These are phyloP conservation scores for Heliconius erato DNA, from an alignment of 2,888 invertebrate genomes.

Conservation along the genomic window DNA sequence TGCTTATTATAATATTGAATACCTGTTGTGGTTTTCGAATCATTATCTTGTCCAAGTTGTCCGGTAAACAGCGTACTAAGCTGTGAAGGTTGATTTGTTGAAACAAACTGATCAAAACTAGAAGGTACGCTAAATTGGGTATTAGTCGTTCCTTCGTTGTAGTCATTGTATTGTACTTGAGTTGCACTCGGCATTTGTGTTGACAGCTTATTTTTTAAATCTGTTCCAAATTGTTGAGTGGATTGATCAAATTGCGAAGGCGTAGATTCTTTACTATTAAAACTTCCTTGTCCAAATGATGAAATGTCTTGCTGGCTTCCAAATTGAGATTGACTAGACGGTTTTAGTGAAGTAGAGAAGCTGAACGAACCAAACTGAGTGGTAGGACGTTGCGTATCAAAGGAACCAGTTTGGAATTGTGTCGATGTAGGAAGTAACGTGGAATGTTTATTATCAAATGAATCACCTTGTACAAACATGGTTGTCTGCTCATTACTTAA, in stretches of 20 bases:
- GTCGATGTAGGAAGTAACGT: neutral
- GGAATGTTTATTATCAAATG: constrained; percentile 15
- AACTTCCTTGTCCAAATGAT: neutral
- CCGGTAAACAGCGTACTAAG: neutral
- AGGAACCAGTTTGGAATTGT: constrained; percentile 8
- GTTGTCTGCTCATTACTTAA: constrained; percentile 10
- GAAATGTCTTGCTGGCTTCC: neutral
- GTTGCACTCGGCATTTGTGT: neutral
- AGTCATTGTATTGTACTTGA: neutral
- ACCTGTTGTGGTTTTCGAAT: constrained; percentile 2
- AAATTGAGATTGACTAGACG: constrained; percentile 5
- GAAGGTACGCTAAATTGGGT: neutral
- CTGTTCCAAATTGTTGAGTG: constrained; percentile 24
- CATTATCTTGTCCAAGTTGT: neutral
- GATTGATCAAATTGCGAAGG: constrained; percentile 17
- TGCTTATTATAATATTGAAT: neutral
- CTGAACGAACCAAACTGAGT: neutral
- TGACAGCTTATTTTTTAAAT: constrained; percentile 1
- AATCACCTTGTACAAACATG: neutral
- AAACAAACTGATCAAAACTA: neutral
- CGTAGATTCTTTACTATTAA: constrained; percentile 25
- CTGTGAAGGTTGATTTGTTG: constrained; percentile 6
- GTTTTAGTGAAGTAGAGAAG: constrained; percentile 6
- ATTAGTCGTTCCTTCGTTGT: neutral
- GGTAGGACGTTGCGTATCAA: neutral